phyloP scores from a whole-genome alignment of 2,797 vertebrate genomes.

The Enteromius unitaeniatus region DNA sequence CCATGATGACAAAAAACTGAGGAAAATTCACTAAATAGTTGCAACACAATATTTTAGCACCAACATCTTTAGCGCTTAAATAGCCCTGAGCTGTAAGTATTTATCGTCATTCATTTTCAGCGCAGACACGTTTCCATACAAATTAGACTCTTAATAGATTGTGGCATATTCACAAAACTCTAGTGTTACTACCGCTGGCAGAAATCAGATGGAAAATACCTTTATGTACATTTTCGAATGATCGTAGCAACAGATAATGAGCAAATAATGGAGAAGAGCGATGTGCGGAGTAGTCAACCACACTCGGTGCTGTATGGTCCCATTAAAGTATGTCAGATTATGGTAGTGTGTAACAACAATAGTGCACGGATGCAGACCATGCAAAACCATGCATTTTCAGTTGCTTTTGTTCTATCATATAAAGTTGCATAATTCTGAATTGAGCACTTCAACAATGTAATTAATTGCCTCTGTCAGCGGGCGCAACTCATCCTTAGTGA shows the following conservation, averaged over 20 bases:
- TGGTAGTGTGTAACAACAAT: not conserved
- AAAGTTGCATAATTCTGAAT: not conserved
- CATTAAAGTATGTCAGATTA: not conserved
- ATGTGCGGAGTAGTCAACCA: not conserved
- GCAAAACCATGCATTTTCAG: not conserved
- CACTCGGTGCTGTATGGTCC: not conserved
- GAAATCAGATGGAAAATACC: not conserved
- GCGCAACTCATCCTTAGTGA: slow-evolving; percentile 3
- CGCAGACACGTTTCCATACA: not conserved
- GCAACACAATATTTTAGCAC: not conserved
- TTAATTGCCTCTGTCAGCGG: not conserved
- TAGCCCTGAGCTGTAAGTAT: not conserved
- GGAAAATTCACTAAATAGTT: slow-evolving; percentile 25
- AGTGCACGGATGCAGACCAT: not conserved
- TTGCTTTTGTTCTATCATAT: not conserved
- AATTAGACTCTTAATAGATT: not conserved
- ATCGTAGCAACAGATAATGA: not conserved
- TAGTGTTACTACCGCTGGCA: not conserved
- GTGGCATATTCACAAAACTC: not conserved
- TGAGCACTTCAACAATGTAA: not conserved
- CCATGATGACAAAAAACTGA: not conserved
- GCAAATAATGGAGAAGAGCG: not conserved
- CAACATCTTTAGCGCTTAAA: not conserved
- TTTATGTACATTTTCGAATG: not conserved
- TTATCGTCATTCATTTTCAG: not conserved